A percentile compares a stretch with the other conserved stretches of the same genome.
phyloP scores from a whole-genome alignment of 2,888 invertebrate genomes.

The Lepeophtheirus nordmannii region DNA sequence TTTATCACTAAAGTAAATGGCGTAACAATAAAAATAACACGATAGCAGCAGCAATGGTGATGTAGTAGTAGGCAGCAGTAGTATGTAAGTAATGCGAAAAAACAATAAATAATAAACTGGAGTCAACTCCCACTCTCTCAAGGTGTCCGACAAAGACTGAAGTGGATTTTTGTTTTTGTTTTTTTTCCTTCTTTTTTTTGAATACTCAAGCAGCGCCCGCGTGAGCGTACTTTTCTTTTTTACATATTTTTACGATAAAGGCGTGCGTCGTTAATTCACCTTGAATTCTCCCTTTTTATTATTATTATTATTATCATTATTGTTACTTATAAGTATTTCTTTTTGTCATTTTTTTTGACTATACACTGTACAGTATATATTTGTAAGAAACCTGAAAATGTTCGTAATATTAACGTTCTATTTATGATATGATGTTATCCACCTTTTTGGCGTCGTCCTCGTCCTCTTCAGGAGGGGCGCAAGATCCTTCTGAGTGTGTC shows the following conservation, averaged over 20 bases:
- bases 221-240: background rate
- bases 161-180: background rate
- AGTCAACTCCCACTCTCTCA: background rate
- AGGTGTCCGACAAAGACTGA: conserved; percentile 7
- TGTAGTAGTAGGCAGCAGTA: background rate
- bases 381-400: too few relatives aligned
- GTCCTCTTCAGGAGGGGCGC: too few relatives aligned
- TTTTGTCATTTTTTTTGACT: too few relatives aligned
- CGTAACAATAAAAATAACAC: background rate
- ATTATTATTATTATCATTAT: too few relatives aligned
- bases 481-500: too few relatives aligned
- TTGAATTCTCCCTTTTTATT: background rate
- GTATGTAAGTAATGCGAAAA: background rate
- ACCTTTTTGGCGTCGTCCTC: too few relatives aligned
- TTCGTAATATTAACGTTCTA: too few relatives aligned
- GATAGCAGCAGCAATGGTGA: too few relatives aligned
- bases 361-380: too few relatives aligned
- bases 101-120: background rate
- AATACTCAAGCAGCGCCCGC: background rate
- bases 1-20: too few relatives aligned
- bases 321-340: too few relatives aligned
- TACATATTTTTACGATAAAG: background rate
- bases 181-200: background rate
- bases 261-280: background rate
- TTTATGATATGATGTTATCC: too few relatives aligned